These are phyloP conservation scores for Stomatorhinus walkeri DNA, from an alignment of 2,797 vertebrate genomes.

Conservation along the genomic window DNA sequence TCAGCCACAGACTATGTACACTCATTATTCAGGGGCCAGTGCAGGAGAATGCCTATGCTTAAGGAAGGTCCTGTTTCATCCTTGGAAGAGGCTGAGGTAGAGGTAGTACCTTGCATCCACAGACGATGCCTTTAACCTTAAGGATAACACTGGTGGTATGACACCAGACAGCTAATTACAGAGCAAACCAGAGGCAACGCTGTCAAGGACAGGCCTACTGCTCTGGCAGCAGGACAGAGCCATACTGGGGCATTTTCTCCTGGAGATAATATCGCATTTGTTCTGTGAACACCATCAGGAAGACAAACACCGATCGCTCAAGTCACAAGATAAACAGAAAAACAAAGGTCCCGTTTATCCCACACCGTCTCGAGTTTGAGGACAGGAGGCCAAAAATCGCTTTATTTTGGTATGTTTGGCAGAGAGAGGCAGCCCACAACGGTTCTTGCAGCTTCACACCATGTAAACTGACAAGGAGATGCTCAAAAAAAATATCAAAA, in stretches of 20 bases:
- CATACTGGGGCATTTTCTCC: conserved; percentile 16
- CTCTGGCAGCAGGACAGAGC: neutral
- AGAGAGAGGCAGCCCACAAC: neutral
- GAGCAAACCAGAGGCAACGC: neutral
- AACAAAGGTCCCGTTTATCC: conserved; percentile 40
- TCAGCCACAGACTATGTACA: neutral
- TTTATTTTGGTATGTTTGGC: conserved; percentile 19
- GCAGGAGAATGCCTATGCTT: neutral
- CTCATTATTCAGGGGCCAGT: neutral
- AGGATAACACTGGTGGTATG: neutral
- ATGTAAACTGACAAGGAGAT: neutral
- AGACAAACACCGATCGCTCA: conserved; percentile 30
- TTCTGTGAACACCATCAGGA: conserved; percentile 25
- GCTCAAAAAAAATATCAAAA: neutral
- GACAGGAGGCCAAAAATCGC: conserved; percentile 15
- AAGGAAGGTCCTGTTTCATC: neutral
- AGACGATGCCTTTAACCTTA: neutral
- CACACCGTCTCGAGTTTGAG: conserved; percentile 12
- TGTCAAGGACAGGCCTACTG: neutral
- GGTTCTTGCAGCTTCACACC: neutral
- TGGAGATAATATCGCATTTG: conserved; percentile 38
- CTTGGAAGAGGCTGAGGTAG: neutral
- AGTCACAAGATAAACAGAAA: conserved; percentile 39
- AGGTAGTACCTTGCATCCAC: neutral
- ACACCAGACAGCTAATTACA: neutral